Conservation (phyloP, 2,113 vertebrate genomes). For the Carollia perspicillata region DNA sequence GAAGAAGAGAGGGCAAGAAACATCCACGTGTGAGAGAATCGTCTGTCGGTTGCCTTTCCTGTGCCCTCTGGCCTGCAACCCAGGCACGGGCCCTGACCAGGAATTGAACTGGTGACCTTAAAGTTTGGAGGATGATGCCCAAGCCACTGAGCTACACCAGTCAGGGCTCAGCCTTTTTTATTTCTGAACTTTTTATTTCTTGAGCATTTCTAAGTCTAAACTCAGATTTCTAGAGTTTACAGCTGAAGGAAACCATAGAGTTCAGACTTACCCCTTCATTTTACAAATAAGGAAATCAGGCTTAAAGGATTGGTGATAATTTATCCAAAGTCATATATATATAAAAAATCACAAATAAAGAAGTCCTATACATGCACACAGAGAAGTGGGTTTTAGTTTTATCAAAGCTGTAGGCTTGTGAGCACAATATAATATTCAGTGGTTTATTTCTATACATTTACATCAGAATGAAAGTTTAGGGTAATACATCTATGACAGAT, state of each 20-base stretch:
- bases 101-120: no score
- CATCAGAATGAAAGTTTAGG: background rate
- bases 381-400: slow-evolving; percentile 15
- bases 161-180: background rate
- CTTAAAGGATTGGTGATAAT: slow-evolving; percentile 3
- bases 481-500: background rate
- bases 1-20: no score
- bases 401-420: background rate
- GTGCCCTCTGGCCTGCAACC: no score
- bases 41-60: no score
- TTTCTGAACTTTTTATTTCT: background rate
- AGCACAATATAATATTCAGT: background rate
- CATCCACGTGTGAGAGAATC: no score
- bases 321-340: background rate
- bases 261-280: background rate
- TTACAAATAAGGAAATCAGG: slow-evolving; percentile 18
- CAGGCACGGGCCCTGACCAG: no score
- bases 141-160: no score
- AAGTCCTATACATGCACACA: background rate
- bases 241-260: background rate
- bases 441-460: background rate
- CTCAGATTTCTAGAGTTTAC: background rate
- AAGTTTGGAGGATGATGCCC: no score
- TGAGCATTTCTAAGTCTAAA: background rate
- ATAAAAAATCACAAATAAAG: background rate